Evolutionary conservation across 2,888 invertebrate species (phyloP).

Genomic region (Cerastis leucographa): DNA sequence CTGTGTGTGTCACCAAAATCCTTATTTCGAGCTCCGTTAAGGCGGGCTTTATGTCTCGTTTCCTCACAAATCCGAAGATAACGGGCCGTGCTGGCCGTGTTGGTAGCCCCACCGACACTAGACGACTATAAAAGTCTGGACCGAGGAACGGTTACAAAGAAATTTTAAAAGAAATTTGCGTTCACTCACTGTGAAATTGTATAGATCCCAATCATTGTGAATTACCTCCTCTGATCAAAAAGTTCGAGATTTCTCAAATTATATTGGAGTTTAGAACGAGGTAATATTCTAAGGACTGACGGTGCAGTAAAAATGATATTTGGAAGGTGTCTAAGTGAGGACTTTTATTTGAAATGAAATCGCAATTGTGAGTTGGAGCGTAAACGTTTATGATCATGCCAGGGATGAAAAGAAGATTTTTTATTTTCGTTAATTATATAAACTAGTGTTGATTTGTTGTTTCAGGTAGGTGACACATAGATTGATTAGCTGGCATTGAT

Average conservation of each 20-base stretch:
- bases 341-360: slow-evolving; percentile 38
- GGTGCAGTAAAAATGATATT: slow-evolving; percentile 37
- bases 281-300: slow-evolving; percentile 41
- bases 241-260: slow-evolving; percentile 66
- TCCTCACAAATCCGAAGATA: slow-evolving; percentile 82
- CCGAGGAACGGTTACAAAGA: slow-evolving; percentile 72
- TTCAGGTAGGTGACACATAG: neutral
- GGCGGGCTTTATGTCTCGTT: slow-evolving; percentile 81
- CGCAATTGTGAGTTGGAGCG: slow-evolving; percentile 8
- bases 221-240: slow-evolving; percentile 67
- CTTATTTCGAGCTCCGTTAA: slow-evolving; percentile 76
- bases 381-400: neutral
- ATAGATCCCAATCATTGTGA: slow-evolving; percentile 73
- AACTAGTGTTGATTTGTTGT: neutral
- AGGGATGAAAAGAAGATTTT: neutral
- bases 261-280: slow-evolving; percentile 51
- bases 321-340: slow-evolving; percentile 4
- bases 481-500: neutral
- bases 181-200: slow-evolving; percentile 77
- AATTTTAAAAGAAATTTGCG: slow-evolving; percentile 72
- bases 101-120: slow-evolving; percentile 69
- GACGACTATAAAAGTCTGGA: slow-evolving; percentile 73
- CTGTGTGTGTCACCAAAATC: slow-evolving; percentile 76
- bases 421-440: slow-evolving; percentile 7
- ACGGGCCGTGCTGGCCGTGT: slow-evolving; percentile 73